Evolutionary conservation across 2,113 vertebrate genomes (phyloP).

Genomic region (Himantopus leucocephalus): DNA sequence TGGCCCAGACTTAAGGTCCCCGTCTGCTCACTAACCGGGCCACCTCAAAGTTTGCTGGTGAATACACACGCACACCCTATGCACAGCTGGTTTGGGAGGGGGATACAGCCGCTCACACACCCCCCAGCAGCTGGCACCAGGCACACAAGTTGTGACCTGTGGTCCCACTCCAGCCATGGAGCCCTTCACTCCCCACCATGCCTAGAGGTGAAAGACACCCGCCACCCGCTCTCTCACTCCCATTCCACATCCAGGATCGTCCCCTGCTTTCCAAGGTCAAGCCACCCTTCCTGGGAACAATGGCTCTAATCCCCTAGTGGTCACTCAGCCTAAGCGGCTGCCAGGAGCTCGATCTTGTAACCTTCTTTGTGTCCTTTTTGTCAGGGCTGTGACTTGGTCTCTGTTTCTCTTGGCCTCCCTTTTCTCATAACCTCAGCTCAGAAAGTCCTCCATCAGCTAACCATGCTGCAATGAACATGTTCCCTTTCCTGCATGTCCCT

Average conservation of each 20-base stretch:
- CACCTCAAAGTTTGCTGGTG: neutral
- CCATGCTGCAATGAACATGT: neutral
- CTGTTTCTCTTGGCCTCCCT: neutral
- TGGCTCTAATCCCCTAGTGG: accelerated
- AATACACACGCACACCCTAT: neutral
- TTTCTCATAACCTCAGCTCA: neutral
- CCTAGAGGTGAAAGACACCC: neutral
- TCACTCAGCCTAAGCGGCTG: accelerated
- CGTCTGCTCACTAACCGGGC: accelerated
- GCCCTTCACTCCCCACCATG: accelerated
- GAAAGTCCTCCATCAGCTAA: neutral
- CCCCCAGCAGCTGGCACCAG: neutral
- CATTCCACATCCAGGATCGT: accelerated
- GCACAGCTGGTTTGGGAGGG: too few relatives aligned
- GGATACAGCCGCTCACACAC: neutral
- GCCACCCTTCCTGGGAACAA: accelerated
- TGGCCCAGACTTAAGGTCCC: neutral
- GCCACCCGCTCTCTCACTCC: accelerated
- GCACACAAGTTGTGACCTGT: accelerated
- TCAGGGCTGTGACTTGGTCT: neutral
- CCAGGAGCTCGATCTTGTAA: accelerated
- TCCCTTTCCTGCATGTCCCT: neutral
- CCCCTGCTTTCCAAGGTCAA: neutral
- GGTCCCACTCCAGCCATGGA: neutral
- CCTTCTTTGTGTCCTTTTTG: neutral